Percentiles rank a stretch among this genome's conserved stretches.
Conservation (phyloP, 2,888 invertebrate species). For the Unio delphinus region DNA sequence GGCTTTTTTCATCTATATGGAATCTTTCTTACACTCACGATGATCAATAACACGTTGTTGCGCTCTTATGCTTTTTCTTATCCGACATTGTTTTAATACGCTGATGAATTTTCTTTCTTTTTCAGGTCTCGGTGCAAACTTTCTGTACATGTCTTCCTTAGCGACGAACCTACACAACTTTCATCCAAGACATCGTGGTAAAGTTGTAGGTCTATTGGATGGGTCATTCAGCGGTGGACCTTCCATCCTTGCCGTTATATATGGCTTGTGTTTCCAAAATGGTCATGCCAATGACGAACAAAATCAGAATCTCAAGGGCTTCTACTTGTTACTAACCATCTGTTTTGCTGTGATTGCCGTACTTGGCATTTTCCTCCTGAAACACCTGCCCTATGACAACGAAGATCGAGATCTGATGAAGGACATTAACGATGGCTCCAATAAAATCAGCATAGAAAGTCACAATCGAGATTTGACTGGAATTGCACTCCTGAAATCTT, state of each 20-base stretch:
- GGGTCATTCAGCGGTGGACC: constrained; percentile 58
- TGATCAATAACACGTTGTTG: no score
- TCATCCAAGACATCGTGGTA: constrained; percentile 50
- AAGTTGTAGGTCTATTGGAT: constrained; percentile 51
- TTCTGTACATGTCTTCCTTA: constrained; percentile 55
- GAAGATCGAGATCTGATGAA: constrained; percentile 11
- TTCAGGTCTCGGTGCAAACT: constrained; percentile 55
- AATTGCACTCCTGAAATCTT: constrained; percentile 33
- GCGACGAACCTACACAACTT: constrained; percentile 49
- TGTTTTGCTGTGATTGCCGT: constrained; percentile 38
- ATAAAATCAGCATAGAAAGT: not conserved
- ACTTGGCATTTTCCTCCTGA: constrained; percentile 41
- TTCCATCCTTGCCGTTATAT: constrained; percentile 46
- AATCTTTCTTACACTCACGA: no score
- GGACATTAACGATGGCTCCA: constrained; percentile 4
- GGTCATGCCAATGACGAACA: constrained; percentile 47
- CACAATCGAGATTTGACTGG: constrained; percentile 42
- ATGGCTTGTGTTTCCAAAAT: constrained; percentile 40
- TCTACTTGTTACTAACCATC: constrained; percentile 47
- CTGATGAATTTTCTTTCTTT: constrained; percentile 1
- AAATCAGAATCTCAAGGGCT: constrained; percentile 53
- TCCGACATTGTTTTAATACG: not conserved
- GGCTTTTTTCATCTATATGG: no score
- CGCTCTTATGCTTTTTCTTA: not conserved
- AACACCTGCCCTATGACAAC: constrained; percentile 7